Conservation (phyloP, 2,113 vertebrate species). For the Lagenorhynchus albirostris region DNA sequence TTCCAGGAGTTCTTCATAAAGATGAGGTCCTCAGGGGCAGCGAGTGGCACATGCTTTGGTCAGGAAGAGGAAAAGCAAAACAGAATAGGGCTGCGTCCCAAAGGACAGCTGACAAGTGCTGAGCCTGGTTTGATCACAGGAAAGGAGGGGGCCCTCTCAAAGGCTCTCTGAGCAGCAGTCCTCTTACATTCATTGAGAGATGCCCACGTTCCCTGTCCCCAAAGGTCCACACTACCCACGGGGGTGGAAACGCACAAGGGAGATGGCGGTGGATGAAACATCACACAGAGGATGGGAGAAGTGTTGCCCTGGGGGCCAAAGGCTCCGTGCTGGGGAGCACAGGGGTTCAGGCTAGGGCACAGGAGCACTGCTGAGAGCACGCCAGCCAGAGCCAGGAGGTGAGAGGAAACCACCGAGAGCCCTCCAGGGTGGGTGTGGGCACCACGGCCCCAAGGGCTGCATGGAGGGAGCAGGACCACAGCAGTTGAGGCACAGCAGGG, state of each 20-base stretch:
- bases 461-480: background rate
- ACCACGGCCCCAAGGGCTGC: background rate
- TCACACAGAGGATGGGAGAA: background rate
- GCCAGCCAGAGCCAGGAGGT: background rate
- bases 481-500: background rate
- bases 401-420: background rate
- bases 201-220: background rate
- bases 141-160: background rate
- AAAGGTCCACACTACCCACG: background rate
- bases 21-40: conserved; percentile 69
- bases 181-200: background rate
- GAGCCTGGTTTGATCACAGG: background rate
- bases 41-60: conserved; percentile 84
- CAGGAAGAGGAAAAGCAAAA: conserved; percentile 78
- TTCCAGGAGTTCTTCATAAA: conserved; percentile 78
- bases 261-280: background rate
- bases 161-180: background rate
- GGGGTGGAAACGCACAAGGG: background rate
- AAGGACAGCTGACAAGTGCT: background rate
- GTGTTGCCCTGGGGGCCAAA: background rate
- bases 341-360: background rate
- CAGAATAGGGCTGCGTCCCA: conserved; percentile 22
- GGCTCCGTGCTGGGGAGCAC: background rate
- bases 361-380: background rate
- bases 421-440: background rate